These are phyloP conservation scores for Telmatherina bonti DNA, from an alignment of 2,797 vertebrate genomes.

Conservation along the genomic window DNA sequence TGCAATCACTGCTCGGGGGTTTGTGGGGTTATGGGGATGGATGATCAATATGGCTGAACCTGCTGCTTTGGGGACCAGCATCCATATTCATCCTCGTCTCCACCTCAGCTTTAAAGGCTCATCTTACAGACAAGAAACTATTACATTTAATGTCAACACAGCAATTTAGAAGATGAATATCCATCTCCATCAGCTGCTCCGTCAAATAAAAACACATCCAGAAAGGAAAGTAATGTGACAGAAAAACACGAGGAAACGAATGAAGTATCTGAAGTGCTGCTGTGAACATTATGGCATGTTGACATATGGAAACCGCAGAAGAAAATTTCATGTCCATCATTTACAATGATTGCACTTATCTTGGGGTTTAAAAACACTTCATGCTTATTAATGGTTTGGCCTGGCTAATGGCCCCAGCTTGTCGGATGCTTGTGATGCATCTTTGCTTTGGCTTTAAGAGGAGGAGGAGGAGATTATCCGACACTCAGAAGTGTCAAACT, in stretches of 20 bases:
- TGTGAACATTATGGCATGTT: conserved; percentile 15
- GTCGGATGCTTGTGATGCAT: conserved; percentile 45
- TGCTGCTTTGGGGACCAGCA: conserved; percentile 43
- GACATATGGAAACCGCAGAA: conserved; percentile 27
- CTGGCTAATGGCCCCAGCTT: conserved; percentile 48
- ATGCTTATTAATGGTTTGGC: conserved; percentile 50
- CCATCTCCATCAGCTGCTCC: conserved; percentile 35
- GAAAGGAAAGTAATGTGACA: conserved; percentile 40
- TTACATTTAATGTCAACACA: conserved; percentile 59
- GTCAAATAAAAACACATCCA: conserved; percentile 40
- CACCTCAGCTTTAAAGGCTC: conserved; percentile 48
- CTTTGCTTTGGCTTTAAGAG: conserved; percentile 39
- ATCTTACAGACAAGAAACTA: conserved; percentile 52
- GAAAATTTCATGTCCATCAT: conserved; percentile 35
- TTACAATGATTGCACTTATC: conserved; percentile 36
- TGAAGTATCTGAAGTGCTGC: conserved; percentile 19
- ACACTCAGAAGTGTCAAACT: conserved; percentile 47
- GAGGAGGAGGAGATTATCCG: conserved; percentile 18
- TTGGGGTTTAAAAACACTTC: conserved; percentile 54
- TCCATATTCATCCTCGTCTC: conserved; percentile 46
- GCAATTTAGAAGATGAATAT: conserved; percentile 59
- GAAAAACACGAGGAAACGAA: conserved; percentile 29
- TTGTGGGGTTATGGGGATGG: conserved; percentile 33
- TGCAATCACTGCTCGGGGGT: conserved; percentile 45
- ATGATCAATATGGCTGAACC: conserved; percentile 62